These are phyloP conservation scores for Hoplodrina ambigua DNA, from an alignment of 2,888 invertebrate genomes.

Conservation along the genomic window DNA sequence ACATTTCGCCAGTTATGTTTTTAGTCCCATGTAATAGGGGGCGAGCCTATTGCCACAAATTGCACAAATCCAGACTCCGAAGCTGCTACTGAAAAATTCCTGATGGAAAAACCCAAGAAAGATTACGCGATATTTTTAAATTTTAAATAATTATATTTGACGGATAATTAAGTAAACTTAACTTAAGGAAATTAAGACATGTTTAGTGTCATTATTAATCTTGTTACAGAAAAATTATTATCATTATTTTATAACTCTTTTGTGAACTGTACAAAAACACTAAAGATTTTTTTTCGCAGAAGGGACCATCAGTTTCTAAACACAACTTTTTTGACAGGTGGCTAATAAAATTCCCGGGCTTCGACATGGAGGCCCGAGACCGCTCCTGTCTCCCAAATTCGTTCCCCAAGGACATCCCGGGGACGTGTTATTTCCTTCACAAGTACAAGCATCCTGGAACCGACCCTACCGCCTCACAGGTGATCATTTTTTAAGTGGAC, in stretches of 20 bases:
- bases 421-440: slow-evolving; percentile 96
- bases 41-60: no score
- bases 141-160: no score
- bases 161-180: no score
- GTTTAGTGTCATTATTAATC: no score
- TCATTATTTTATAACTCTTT: neutral
- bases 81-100: no score
- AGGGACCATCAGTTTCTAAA: slow-evolving; percentile 40
- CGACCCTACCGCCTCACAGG: slow-evolving; percentile 90
- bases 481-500: slow-evolving; percentile 65
- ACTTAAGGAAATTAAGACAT: no score
- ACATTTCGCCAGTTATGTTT: no score
- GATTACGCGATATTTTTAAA: no score
- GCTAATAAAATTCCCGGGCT: slow-evolving; percentile 94
- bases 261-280: slow-evolving; percentile 31
- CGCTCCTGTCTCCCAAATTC: slow-evolving; percentile 95
- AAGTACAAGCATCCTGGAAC: slow-evolving; percentile 94
- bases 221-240: no score
- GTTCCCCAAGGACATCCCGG: slow-evolving; percentile 94
- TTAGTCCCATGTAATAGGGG: no score
- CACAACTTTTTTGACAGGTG: slow-evolving; percentile 89
- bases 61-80: no score
- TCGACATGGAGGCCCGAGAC: slow-evolving; percentile 94
- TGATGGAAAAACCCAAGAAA: no score
- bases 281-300: slow-evolving; percentile 43